Conservation (phyloP, 2,797 vertebrate genomes). For the Synaphobranchus kaupii region DNA sequence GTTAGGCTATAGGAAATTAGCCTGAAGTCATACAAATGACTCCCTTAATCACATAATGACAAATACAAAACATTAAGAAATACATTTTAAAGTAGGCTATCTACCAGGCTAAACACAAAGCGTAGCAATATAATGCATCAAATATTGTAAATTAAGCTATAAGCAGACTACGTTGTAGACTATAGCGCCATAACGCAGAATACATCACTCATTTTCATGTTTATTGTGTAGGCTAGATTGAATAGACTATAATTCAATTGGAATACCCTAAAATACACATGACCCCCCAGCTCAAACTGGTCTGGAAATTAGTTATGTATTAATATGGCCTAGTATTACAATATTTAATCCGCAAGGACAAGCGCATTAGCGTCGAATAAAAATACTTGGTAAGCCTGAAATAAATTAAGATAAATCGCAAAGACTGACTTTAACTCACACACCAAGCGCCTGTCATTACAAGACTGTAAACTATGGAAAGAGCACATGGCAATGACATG, state of each 20-base stretch:
- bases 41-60: neutral
- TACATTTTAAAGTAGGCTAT: neutral
- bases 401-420: neutral
- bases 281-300: neutral
- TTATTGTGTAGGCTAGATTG: neutral
- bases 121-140: neutral
- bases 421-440: neutral
- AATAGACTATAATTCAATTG: neutral
- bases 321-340: neutral
- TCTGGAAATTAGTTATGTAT: neutral
- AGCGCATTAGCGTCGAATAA: neutral
- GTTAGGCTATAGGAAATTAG: too few species aligned
- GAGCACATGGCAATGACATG: conserved; percentile 4
- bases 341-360: neutral
- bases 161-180: neutral
- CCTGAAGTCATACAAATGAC: too few species aligned
- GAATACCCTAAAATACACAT: neutral
- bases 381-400: neutral
- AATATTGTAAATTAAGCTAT: neutral
- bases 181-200: neutral
- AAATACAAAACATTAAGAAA: neutral
- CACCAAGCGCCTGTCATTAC: neutral
- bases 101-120: neutral
- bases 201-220: neutral
- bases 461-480: neutral